phyloP scores from a whole-genome alignment of 2,888 invertebrate genomes.

The Galeopsomyia nigrocyanea region DNA sequence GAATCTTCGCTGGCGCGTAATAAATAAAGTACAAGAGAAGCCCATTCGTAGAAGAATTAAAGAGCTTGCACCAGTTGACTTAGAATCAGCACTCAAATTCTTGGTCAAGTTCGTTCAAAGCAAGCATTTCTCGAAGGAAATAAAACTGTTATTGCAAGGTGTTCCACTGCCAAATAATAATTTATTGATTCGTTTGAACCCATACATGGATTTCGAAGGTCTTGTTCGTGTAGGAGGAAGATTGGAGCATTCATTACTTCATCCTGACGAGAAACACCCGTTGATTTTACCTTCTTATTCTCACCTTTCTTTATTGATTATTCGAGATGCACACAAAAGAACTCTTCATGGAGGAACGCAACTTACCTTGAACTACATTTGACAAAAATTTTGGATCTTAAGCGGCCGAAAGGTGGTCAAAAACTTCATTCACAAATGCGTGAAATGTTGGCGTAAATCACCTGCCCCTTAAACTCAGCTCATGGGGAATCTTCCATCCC shows the following conservation, averaged over 20 bases:
- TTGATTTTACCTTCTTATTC: slow-evolving; percentile 41
- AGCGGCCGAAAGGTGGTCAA: slow-evolving; percentile 18
- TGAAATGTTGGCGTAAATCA: slow-evolving; percentile 42
- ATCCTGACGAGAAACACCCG: slow-evolving; percentile 35
- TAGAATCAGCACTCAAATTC: neutral
- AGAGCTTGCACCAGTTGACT: neutral
- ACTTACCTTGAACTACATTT: slow-evolving; percentile 22
- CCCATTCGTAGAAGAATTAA: neutral
- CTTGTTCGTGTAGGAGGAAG: slow-evolving; percentile 47
- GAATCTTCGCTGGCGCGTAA: too few species aligned
- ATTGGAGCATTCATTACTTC: slow-evolving; percentile 29
- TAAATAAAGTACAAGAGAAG: too few species aligned
- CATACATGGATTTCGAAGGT: slow-evolving; percentile 47
- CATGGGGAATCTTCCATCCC: slow-evolving; percentile 54
- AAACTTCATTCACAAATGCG: slow-evolving; percentile 35
- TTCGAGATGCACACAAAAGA: slow-evolving; percentile 40
- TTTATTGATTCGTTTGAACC: slow-evolving; percentile 36
- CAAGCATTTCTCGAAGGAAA: neutral
- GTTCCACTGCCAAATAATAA: neutral
- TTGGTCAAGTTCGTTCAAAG: neutral
- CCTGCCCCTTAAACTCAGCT: slow-evolving; percentile 40
- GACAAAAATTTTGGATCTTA: neutral
- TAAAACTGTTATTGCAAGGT: neutral
- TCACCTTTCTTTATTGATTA: slow-evolving; percentile 32
- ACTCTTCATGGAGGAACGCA: slow-evolving; percentile 50